Evolutionary conservation across 2,797 vertebrate genomes (phyloP).

Genomic region (Ispidina lecontei): DNA sequence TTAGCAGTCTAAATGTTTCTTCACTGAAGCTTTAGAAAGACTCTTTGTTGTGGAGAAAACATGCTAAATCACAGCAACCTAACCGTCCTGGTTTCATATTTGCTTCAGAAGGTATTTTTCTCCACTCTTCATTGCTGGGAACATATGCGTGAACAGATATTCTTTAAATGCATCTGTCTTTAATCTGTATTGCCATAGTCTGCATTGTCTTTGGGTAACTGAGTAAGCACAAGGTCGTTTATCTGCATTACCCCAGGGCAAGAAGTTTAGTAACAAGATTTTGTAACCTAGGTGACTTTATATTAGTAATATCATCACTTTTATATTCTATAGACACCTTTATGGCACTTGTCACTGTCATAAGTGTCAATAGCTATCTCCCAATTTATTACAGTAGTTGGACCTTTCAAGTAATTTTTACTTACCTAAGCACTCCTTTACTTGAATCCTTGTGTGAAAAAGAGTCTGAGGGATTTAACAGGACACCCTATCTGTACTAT

Average conservation of each 20-base stretch:
- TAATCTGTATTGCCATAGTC: neutral
- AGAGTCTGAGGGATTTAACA: neutral
- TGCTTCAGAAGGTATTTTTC: neutral
- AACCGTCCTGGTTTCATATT: neutral
- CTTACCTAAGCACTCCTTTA: neutral
- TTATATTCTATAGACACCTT: neutral
- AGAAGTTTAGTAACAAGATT: neutral
- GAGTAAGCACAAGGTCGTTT: neutral
- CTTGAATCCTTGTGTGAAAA: neutral
- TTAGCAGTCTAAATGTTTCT: neutral
- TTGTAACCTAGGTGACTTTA: neutral
- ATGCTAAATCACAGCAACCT: constrained; percentile 4
- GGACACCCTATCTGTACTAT: neutral
- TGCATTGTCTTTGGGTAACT: neutral
- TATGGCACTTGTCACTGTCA: neutral
- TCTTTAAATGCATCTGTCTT: neutral
- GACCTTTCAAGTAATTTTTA: neutral
- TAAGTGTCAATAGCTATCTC: neutral
- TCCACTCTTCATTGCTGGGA: neutral
- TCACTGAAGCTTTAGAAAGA: constrained; percentile 10
- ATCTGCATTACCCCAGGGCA: neutral
- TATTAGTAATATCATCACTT: neutral
- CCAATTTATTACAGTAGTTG: neutral
- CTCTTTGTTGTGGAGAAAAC: constrained; percentile 29
- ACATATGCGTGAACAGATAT: neutral